These are phyloP conservation scores for Erethizon dorsatum DNA, from an alignment of 2,797 vertebrate genomes.

Conservation along the genomic window DNA sequence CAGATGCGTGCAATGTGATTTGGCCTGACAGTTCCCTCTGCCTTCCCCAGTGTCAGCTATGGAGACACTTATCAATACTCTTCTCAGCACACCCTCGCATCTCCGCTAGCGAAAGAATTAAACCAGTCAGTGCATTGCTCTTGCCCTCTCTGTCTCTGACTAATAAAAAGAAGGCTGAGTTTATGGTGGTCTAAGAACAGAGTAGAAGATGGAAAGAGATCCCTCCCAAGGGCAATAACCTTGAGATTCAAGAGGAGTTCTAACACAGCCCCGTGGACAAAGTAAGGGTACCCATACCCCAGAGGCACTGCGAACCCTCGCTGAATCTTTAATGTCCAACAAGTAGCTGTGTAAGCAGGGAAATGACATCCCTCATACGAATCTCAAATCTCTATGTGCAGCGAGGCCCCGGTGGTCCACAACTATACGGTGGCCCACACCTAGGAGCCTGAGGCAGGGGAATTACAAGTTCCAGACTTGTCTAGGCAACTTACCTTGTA, in stretches of 20 bases:
- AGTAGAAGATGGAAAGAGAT: neutral
- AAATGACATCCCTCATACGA: neutral
- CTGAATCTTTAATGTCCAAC: neutral
- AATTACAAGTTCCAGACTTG: neutral
- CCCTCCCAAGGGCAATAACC: accelerated
- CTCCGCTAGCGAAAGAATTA: neutral
- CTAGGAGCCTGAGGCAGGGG: neutral
- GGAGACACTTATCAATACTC: neutral
- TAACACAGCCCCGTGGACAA: neutral
- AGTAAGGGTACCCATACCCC: accelerated
- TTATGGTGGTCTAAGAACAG: neutral
- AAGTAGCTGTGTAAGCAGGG: neutral
- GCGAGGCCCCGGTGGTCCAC: neutral
- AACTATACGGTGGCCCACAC: neutral
- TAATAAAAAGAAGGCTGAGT: neutral
- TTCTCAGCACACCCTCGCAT: neutral
- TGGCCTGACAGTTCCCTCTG: neutral
- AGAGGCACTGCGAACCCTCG: neutral
- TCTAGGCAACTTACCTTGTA: neutral
- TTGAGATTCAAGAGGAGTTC: neutral
- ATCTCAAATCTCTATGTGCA: neutral
- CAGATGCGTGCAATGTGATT: neutral
- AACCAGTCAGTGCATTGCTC: neutral
- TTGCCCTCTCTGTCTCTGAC: neutral
- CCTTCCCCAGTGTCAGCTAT: conserved; percentile 6